Conservation (phyloP, 2,113 vertebrate genomes). For the Edolisoma coerulescens region DNA sequence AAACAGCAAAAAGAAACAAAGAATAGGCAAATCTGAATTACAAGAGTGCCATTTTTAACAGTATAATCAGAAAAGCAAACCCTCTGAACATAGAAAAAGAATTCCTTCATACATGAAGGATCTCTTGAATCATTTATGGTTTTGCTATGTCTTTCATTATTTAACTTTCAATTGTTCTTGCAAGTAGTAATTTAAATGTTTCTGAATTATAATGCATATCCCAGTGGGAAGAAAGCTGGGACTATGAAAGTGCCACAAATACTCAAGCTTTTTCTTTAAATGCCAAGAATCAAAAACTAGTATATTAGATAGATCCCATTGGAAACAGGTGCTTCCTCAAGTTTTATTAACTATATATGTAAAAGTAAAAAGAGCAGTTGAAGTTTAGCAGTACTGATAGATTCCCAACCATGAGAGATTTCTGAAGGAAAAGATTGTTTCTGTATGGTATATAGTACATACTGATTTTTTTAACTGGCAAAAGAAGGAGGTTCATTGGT, state of each 20-base stretch:
- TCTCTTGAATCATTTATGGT: neutral
- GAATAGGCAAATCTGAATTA: neutral
- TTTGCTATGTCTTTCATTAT: neutral
- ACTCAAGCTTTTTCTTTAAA: neutral
- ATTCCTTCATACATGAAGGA: neutral
- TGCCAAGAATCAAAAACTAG: neutral
- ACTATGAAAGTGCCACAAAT: neutral
- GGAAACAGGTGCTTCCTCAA: conserved; percentile 50
- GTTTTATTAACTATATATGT: conserved; percentile 44
- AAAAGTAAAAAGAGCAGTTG: neutral
- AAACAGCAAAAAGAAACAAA: neutral
- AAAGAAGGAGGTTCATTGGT: neutral
- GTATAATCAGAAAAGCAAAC: neutral
- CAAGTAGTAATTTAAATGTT: neutral
- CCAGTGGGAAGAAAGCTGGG: neutral
- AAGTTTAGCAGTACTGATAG: neutral
- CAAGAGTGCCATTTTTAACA: neutral
- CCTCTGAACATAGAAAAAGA: neutral
- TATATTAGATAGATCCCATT: neutral
- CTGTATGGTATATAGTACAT: neutral
- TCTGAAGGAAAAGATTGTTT: neutral
- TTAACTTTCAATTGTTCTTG: neutral
- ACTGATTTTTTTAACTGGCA: neutral
- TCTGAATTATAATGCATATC: neutral
- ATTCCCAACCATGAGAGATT: neutral